Percentiles rank a stretch among this genome's conserved stretches.
These are phyloP conservation scores for Agrotis puta DNA, from an alignment of 2,888 invertebrate genomes.

Conservation along the genomic window DNA sequence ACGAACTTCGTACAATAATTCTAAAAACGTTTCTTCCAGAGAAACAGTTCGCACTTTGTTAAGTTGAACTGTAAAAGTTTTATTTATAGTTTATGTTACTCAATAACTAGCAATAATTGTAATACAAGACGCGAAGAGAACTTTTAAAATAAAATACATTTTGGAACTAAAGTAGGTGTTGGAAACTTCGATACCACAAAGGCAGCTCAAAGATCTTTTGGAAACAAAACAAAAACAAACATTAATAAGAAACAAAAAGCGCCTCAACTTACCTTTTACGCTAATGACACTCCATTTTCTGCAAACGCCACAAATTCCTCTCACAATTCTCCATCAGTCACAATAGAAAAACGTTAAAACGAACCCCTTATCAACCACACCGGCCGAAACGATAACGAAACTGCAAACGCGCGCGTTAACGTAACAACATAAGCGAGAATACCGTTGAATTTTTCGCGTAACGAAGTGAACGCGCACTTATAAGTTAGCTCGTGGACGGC, in stretches of 20 bases:
- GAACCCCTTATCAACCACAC: conserved; percentile 71
- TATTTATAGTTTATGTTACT: conserved; percentile 31
- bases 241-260: conserved; percentile 73
- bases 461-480: conserved; percentile 69
- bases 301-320: conserved; percentile 65
- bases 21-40: conserved; percentile 10
- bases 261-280: conserved; percentile 80
- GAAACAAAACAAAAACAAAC: conserved; percentile 73
- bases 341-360: conserved; percentile 70
- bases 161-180: conserved; percentile 9
- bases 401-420: conserved; percentile 70
- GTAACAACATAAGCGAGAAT: conserved; percentile 65
- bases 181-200: conserved; percentile 15
- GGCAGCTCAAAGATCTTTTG: conserved; percentile 37
- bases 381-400: conserved; percentile 68
- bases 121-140: conserved; percentile 34
- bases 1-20: conserved; percentile 21
- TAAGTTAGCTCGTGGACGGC: conserved; percentile 66
- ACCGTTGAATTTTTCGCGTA: conserved; percentile 66
- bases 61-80: conserved; percentile 24
- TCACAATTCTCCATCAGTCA: conserved; percentile 73
- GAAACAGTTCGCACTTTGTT: conserved; percentile 21
- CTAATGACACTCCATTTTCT: conserved; percentile 86
- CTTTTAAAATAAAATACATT: conserved; percentile 33
- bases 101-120: conserved; percentile 24